Evolutionary conservation across 2,797 vertebrate genomes (phyloP).

Genomic region (Clamator glandarius): DNA sequence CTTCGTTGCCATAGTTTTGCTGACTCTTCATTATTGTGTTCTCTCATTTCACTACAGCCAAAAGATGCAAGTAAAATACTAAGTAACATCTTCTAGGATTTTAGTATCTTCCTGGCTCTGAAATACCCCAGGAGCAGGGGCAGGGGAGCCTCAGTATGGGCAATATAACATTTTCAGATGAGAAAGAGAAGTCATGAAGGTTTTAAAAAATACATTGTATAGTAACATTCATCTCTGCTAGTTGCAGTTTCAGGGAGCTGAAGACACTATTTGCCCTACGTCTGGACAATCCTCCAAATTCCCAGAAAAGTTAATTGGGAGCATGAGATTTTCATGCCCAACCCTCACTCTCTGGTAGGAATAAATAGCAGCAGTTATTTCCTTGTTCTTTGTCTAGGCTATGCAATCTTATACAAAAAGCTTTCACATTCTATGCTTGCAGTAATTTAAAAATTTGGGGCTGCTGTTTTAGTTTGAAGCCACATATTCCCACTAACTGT

Average conservation of each 20-base stretch:
- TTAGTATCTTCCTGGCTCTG: neutral
- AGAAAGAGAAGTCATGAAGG: neutral
- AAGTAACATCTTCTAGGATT: neutral
- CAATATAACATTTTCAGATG: neutral
- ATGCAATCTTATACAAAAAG: neutral
- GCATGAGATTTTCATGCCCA: neutral
- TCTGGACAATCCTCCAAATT: neutral
- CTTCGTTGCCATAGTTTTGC: neutral
- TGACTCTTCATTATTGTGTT: neutral
- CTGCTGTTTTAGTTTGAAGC: neutral
- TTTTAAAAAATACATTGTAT: neutral
- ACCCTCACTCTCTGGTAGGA: neutral
- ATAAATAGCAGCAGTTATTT: neutral
- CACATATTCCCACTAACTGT: constrained; percentile 8
- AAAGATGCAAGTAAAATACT: constrained; percentile 15
- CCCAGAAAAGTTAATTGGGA: neutral
- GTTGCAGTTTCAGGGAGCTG: neutral
- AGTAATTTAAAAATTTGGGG: neutral
- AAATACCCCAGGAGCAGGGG: neutral
- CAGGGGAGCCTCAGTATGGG: neutral
- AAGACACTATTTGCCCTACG: neutral
- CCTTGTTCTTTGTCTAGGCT: neutral
- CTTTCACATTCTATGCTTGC: neutral
- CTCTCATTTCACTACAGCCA: neutral
- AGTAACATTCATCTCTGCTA: neutral